Conservation (phyloP, 30 jellyfish, hydroid and myxozoan genomes). For the Sanderia malayensis region DNA sequence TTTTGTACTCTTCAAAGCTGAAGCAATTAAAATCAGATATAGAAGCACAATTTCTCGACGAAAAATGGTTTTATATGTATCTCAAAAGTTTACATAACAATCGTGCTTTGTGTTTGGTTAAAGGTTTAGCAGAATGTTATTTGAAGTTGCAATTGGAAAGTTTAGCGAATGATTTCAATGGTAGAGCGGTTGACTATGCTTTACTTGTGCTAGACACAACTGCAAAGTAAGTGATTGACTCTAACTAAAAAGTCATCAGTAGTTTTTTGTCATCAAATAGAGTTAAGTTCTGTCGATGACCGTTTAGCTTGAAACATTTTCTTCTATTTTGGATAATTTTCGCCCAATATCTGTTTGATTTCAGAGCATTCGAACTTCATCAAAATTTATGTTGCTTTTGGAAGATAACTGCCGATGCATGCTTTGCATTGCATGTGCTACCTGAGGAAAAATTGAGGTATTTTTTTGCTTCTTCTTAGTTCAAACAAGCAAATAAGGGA, state of each 20-base stretch:
- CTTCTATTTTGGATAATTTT: too few relatives aligned
- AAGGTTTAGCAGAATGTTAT: constrained; percentile 74
- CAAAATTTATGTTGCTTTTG: constrained; percentile 74
- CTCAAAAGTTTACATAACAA: too few relatives aligned
- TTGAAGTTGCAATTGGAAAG: constrained; percentile 41
- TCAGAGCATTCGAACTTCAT: constrained; percentile 64
- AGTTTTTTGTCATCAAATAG: too few relatives aligned
- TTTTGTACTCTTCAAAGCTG: too few relatives aligned
- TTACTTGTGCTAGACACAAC: constrained; percentile 27
- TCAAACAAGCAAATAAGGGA: too few relatives aligned
- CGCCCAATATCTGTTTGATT: constrained; percentile 10
- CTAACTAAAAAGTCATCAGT: too few relatives aligned
- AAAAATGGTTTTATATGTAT: neutral
- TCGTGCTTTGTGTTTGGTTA: too few relatives aligned
- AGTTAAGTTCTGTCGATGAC: too few relatives aligned
- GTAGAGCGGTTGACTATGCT: constrained; percentile 86
- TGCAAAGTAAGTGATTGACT: constrained; percentile 73
- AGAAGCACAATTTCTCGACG: neutral
- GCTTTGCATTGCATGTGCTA: constrained; percentile 56
- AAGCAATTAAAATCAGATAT: too few relatives aligned
- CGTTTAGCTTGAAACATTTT: too few relatives aligned
- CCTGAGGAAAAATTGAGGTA: constrained; percentile 60
- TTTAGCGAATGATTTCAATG: constrained; percentile 61
- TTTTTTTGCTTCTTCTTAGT: too few relatives aligned
- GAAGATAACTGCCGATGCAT: constrained; percentile 85